Percentiles rank a stretch among this genome's conserved stretches.
Evolutionary conservation across 2,888 invertebrate species (phyloP).

Genomic region (Eristalinus sepulchralis): DNA sequence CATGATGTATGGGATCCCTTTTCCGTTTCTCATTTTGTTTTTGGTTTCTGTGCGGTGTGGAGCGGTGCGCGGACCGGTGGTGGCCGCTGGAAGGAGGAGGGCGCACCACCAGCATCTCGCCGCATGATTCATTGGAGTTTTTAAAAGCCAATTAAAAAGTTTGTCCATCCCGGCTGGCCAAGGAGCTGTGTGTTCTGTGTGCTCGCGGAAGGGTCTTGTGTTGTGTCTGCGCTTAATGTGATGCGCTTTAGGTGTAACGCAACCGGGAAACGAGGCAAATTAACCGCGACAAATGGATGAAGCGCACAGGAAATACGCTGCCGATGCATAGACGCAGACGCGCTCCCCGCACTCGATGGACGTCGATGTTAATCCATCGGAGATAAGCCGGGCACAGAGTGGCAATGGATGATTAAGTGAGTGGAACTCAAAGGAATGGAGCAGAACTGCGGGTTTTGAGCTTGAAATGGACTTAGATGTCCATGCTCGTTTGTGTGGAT

Average conservation of each 20-base stretch:
- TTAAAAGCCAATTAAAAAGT: constrained; percentile 70
- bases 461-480: constrained; percentile 27
- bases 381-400: constrained; percentile 27
- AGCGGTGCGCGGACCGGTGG: not conserved
- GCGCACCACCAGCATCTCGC: not conserved
- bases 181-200: constrained; percentile 7
- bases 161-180: constrained; percentile 47
- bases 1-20: constrained; percentile 64
- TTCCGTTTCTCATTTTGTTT: constrained; percentile 59
- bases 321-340: not conserved
- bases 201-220: not conserved
- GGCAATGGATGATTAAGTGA: constrained; percentile 42
- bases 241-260: constrained; percentile 60
- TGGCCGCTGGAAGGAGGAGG: constrained; percentile 10
- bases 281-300: constrained; percentile 60
- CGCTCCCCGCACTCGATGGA: not conserved
- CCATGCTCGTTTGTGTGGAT: too few species aligned
- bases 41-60: not conserved
- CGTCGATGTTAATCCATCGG: constrained; percentile 59
- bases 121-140: constrained; percentile 67
- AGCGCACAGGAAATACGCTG: constrained; percentile 54
- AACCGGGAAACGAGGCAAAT: constrained; percentile 51
- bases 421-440: constrained; percentile 10
- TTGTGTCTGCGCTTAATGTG: constrained; percentile 24
- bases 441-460: not conserved